Evolutionary conservation across 2,113 vertebrate species (phyloP).

Genomic region (Microcebus tavaratra): DNA sequence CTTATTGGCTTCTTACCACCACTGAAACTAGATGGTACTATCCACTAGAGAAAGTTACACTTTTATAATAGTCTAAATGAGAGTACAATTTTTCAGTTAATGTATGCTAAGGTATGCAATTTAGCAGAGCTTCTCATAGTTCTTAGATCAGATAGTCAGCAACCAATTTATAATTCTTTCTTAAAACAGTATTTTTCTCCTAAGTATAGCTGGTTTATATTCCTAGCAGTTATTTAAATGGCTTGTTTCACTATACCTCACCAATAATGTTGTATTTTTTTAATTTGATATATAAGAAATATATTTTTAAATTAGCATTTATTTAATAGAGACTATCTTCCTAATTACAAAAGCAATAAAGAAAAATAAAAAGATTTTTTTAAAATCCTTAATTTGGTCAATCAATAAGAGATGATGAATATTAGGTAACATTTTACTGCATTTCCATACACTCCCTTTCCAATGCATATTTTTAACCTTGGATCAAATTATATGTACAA

Average conservation of each 20-base stretch:
- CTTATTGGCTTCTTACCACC: slow-evolving; percentile 2
- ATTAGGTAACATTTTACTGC: not conserved
- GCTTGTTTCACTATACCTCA: not conserved
- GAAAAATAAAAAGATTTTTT: not conserved
- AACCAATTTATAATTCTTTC: slow-evolving; percentile 37
- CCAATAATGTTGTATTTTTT: not conserved
- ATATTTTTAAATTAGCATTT: slow-evolving; percentile 31
- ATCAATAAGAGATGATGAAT: not conserved
- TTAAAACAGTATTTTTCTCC: slow-evolving; percentile 8
- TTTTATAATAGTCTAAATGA: not conserved
- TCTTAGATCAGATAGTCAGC: slow-evolving; percentile 8
- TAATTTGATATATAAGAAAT: not conserved
- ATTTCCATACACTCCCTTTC: not conserved
- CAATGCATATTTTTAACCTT: slow-evolving; percentile 1
- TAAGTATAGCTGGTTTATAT: not conserved
- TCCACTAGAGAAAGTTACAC: not conserved
- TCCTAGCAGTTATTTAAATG: slow-evolving; percentile 21
- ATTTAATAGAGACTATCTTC: not conserved
- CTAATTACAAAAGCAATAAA: slow-evolving; percentile 43
- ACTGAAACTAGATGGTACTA: not conserved
- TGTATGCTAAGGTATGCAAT: not conserved
- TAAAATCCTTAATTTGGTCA: slow-evolving; percentile 30
- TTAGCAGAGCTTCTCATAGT: not conserved
- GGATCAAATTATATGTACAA: not conserved
- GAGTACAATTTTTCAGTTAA: slow-evolving; percentile 4